Percentiles rank a stretch among this genome's conserved stretches.
These are phyloP conservation scores for Noctua fimbriata DNA, from an alignment of 2,888 invertebrate genomes.

Conservation along the genomic window DNA sequence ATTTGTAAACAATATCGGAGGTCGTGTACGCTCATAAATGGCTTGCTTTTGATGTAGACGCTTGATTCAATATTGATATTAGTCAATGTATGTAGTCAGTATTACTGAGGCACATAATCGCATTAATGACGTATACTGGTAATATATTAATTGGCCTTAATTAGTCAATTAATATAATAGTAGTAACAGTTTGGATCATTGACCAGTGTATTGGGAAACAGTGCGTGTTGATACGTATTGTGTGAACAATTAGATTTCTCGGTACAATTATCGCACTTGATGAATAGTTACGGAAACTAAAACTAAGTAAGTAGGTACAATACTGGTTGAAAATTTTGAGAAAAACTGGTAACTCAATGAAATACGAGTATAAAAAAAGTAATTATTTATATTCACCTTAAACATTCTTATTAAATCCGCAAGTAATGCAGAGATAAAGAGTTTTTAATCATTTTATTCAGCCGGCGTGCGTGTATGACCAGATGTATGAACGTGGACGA, in stretches of 20 bases:
- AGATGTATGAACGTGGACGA: too few relatives aligned
- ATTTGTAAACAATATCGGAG: conserved; percentile 87
- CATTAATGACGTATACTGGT: conserved; percentile 55
- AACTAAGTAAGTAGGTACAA: neutral
- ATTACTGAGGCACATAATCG: conserved; percentile 57
- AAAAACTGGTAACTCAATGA: neutral
- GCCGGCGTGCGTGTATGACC: too few relatives aligned
- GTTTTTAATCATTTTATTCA: neutral
- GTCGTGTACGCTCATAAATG: conserved; percentile 83
- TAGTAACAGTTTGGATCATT: conserved; percentile 39
- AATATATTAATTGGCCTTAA: conserved; percentile 62
- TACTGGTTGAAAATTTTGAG: neutral
- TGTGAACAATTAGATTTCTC: neutral
- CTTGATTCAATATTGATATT: conserved; percentile 75
- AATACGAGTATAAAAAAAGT: neutral
- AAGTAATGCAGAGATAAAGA: neutral
- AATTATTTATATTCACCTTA: neutral
- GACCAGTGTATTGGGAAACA: conserved; percentile 44
- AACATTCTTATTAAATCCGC: neutral
- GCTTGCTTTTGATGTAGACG: conserved; percentile 69
- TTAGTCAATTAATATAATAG: conserved; percentile 50
- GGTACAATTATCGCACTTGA: neutral
- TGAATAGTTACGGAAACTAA: neutral
- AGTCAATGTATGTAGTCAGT: conserved; percentile 63
- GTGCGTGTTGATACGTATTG: neutral